Percentiles rank a stretch among this genome's conserved stretches.
These are phyloP conservation scores for Euplexia lucipara DNA, from an alignment of 2,888 invertebrate genomes.

Conservation along the genomic window DNA sequence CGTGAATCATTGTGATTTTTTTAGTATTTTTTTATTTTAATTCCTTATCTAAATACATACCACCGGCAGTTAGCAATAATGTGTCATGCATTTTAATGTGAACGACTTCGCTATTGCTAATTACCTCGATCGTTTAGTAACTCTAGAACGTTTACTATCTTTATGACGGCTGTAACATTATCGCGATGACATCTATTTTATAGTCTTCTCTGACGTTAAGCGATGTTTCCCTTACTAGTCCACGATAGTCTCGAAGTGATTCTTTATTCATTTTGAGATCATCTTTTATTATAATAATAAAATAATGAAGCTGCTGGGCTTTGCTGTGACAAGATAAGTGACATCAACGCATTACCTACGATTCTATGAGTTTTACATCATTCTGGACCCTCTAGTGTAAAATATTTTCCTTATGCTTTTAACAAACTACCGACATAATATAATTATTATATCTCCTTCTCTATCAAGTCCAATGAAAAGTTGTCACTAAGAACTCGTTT, in stretches of 20 bases:
- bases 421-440: too few species aligned
- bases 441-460: too few species aligned
- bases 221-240: neutral
- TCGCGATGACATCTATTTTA: conserved; percentile 2
- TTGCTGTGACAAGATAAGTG: neutral
- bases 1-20: neutral
- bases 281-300: neutral
- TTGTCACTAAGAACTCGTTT: too few species aligned
- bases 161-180: conserved; percentile 28
- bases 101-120: conserved; percentile 35
- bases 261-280: neutral
- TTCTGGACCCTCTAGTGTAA: too few species aligned
- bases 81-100: conserved; percentile 50
- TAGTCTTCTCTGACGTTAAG: neutral
- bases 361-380: too few species aligned
- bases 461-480: too few species aligned
- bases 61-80: conserved; percentile 12
- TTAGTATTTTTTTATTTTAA: conserved; percentile 3
- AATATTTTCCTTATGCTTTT: too few species aligned
- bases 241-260: neutral
- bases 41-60: neutral
- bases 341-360: too few species aligned
- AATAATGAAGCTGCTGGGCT: neutral
- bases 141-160: conserved; percentile 35
- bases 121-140: conserved; percentile 41